These are phyloP conservation scores for Hoplodrina ambigua DNA, from an alignment of 2,888 invertebrate genomes.

Conservation along the genomic window DNA sequence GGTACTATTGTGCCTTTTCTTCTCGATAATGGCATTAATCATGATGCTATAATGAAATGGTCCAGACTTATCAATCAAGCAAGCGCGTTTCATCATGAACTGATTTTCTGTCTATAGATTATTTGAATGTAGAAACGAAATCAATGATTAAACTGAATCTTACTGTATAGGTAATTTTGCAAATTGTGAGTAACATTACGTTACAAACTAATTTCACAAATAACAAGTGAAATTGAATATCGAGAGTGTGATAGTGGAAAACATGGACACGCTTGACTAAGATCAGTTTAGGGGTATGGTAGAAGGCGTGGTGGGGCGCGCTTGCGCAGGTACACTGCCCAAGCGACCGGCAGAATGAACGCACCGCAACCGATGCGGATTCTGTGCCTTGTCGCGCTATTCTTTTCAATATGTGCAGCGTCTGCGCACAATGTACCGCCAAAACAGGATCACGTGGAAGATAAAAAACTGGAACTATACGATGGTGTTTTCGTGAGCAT, in stretches of 20 bases:
- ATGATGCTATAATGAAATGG: neutral
- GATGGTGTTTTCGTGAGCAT: constrained; percentile 81
- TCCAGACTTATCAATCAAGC: neutral
- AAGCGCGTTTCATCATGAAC: neutral
- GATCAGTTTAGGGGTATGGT: constrained; percentile 62
- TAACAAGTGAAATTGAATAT: constrained; percentile 56
- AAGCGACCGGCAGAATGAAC: constrained; percentile 79
- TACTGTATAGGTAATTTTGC: neutral
- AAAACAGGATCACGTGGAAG: constrained; percentile 55
- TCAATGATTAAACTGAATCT: constrained; percentile 1
- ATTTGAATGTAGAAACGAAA: neutral
- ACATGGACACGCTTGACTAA: constrained; percentile 37
- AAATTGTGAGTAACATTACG: constrained; percentile 29
- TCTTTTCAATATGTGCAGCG: constrained; percentile 63
- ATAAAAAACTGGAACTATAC: constrained; percentile 76
- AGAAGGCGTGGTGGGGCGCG: constrained; percentile 65
- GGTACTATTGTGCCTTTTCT: too few species aligned
- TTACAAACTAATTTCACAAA: constrained; percentile 36
- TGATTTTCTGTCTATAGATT: too few species aligned
- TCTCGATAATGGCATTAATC: too few species aligned
- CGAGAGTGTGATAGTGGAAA: constrained; percentile 43
- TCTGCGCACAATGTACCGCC: constrained; percentile 58
- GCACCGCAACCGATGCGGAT: constrained; percentile 71
- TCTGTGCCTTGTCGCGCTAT: constrained; percentile 66
- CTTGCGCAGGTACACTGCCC: constrained; percentile 68